Evolutionary conservation across 2,797 vertebrate genomes (phyloP), one percentile per base, ranked within the genome.

Genomic region (Buphagus erythrorhynchus): DNA sequence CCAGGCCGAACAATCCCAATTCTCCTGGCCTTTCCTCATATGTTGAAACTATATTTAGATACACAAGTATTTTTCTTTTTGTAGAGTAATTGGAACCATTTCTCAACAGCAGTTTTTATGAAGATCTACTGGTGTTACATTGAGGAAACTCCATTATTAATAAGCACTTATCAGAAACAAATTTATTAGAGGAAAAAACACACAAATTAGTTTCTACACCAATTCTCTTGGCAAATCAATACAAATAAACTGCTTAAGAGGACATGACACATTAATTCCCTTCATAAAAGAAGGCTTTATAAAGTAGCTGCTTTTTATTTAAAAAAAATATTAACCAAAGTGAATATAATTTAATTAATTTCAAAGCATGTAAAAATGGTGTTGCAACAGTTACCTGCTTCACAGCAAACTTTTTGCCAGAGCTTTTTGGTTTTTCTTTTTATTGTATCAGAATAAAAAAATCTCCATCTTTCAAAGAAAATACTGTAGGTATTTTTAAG

Each of bases 391-490:
- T 63, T 59, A 72, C 18, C 26, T 54, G 16, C 40, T 87, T 28
- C 25, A 57, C 16, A 51, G 24, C 29, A 81, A 43, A 65, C 3
- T 31, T 77, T 74, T 59, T 71, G 29, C 13, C 21, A 49, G 28
- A 4, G 1, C 8, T 25, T 8, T 15, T 8, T 11, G 7, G 1
- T 11, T 3, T 35, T 40, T 11, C 2, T 38, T 45, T 29, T 5
- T 1, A 38, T 63, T 67, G 13, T 7, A 71, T 46, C 16, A 6
- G n/a, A 69, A 72, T 29, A 6, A 66, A 65, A 54, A 31, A 7
- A 21, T 3, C 2, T 7, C 5, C 22, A 3, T 14, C 12, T 21
- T 73, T 90, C 35, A 77, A 61, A 73, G 36, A 83, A 49, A 83
- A 79, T 33, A 33, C 26, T 45, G 3, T 16, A 79, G 48, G 29